Evolutionary conservation across 1,140 invertebrate species (phyloP), one percentile per base, ranked within the genome.

Genomic region (Bombus confusus): DNA sequence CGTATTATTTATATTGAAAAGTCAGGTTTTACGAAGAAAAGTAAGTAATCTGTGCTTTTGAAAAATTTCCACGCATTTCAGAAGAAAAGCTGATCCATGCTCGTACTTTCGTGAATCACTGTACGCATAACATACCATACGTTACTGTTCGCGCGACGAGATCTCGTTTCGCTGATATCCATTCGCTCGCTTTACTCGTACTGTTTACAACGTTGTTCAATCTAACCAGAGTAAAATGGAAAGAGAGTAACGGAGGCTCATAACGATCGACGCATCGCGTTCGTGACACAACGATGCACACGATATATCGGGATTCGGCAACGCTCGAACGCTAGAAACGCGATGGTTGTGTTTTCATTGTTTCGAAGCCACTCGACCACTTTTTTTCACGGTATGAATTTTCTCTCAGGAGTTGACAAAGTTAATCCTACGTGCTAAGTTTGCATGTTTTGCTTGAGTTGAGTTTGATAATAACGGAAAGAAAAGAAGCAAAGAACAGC

Each of bases 151-250:
- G 28, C 22, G 28, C 37, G 8, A 57, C 69, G 69, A 73, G 47
- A 81, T 73, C 69, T 62, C 80, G 69, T 72, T 34, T 31, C 80
- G 52, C 59, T 34, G 71, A 82, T 31, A 64, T 82, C 37, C 80
- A 73, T 73, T 31, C 80, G 57, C 80, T 57, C 69, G 31, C 52
- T 73, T 76, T 83, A 22, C 52, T 64, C 39, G 34, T 47, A 25
- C 28, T 18, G 37, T 77, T 84, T 47, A 31, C n/a, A 52, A 57
- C 72, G 62, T 57, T 52, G 62, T 71, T 39, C 76, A 28, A 12
- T 72, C 18, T 34, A 15, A 37, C 13, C 12, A 18, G n/a, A 62
- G 18, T 37, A 37, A 28, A 25, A 34, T 10, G 34, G 34, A 39
- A 62, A 18, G 37, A 39, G 37, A n/a, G 41, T 28, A 28, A 69